Percentiles rank a stretch among this genome's conserved stretches.
Evolutionary conservation across 64 coral and sea anemone genomes (phyloP).

Genomic region (Montipora foliosa): DNA sequence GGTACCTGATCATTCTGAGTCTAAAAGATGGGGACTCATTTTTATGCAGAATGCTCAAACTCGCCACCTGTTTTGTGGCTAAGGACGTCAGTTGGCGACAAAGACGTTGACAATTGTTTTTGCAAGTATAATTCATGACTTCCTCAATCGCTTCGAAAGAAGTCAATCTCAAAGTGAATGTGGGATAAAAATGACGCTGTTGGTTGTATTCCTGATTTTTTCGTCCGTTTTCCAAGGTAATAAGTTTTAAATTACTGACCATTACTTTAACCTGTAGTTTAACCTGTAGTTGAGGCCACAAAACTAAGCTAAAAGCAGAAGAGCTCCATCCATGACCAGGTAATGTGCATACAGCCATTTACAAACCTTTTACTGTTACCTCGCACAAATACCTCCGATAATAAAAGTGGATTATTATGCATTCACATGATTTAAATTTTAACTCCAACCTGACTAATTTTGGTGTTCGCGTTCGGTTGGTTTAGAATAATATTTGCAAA

Average conservation of each 20-base stretch:
- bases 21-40: not conserved
- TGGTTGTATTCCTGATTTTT: not conserved
- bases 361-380: too few relatives aligned
- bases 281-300: not conserved
- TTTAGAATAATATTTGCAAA: too few relatives aligned
- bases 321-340: too few relatives aligned
- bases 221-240: not conserved
- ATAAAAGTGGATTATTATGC: too few relatives aligned
- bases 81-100: not conserved
- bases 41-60: not conserved
- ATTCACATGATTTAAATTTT: too few relatives aligned
- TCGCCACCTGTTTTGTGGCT: slow-evolving; percentile 37
- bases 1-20: too few relatives aligned
- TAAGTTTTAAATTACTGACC: not conserved
- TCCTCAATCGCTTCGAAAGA: not conserved
- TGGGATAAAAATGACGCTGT: not conserved
- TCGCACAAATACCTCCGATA: too few relatives aligned
- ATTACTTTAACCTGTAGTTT: not conserved
- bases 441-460: too few relatives aligned
- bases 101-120: not conserved
- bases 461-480: too few relatives aligned
- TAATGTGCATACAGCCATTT: too few relatives aligned
- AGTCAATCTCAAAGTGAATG: not conserved
- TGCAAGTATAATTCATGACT: not conserved
- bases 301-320: not conserved